Base-by-base conservation (phyloP, 2,113 vertebrate genomes). In the Formicarius rufipectus region DNA sequence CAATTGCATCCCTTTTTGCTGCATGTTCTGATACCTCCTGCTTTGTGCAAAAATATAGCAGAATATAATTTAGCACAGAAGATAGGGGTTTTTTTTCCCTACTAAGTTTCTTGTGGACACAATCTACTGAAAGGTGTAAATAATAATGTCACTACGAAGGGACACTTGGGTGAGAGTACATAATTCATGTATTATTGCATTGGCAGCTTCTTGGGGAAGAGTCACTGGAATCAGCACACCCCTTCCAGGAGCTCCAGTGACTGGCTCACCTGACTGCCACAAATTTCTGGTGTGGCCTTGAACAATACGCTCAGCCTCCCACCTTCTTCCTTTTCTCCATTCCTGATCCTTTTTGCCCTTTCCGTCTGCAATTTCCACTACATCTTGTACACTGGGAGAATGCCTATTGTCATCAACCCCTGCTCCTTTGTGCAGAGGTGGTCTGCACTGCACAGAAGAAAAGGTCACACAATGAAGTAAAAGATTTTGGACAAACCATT, bases 181-280 rank as follows among this genome's bases (percentile, higher is more conserved):
- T 94, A 80, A 93, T 71, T 31, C 42, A 74, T 7, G 2, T 44
- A 39, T 24, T 63, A 23, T 37, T 76, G 25, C 53, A 21, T 63
- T 86, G 68, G 35, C 81, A 87, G 78, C 39, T 73, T 47, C 56
- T 37, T 2, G 0, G 18, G 40, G 47, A 71, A 93, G 50, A 47
- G 24, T 20, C 80, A 39, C 39, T 47, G 72, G 67, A 89, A 56
- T 59, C 71, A 47, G 23, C 45, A 49, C 22, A 40, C 4, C 8
- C 14, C 12, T 12, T 62, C 50, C 59, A 30, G 14, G n/a, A 33
- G n/a, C 2, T 2, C 22, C 7, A 1, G 20, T 3, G 0, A 4
- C 62, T 74, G 44, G 37, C 15, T 87, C 67, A 50, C 31, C 42
- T 35, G 49, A 42, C 22, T 2, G 6, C 16, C 35, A 47, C 27